A percentile compares a stretch with the other conserved stretches of the same genome.
These are phyloP conservation scores for Bufo gargarizans DNA, from an alignment of 2,113 vertebrate species.

Conservation along the genomic window DNA sequence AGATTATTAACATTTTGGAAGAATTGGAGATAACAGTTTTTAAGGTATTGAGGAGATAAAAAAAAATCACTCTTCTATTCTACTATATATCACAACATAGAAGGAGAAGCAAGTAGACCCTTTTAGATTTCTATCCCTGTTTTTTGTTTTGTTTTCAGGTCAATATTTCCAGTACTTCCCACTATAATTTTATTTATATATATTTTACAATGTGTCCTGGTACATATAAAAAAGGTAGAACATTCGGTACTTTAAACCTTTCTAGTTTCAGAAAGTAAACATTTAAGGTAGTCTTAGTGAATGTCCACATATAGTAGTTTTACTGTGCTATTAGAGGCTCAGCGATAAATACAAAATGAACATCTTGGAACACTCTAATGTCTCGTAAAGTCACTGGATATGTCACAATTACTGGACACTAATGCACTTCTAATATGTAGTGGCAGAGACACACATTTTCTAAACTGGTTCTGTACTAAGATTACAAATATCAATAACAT, in stretches of 20 bases:
- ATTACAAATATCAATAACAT: slow-evolving; percentile 43
- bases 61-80: neutral
- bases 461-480: neutral
- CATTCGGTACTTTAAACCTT: neutral
- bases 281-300: slow-evolving; percentile 12
- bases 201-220: slow-evolving; percentile 5
- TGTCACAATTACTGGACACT: slow-evolving; percentile 50
- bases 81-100: neutral
- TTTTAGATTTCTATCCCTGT: neutral
- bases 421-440: slow-evolving; percentile 42
- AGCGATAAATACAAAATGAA: slow-evolving; percentile 24
- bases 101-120: neutral
- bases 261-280: slow-evolving; percentile 2
- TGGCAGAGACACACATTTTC: slow-evolving; percentile 24
- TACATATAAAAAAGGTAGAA: neutral
- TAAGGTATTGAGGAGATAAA: neutral
- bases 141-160: neutral
- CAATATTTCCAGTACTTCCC: neutral
- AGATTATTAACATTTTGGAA: neutral
- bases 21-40: neutral
- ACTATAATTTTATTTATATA: slow-evolving; percentile 5
- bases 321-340: slow-evolving; percentile 32
- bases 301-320: slow-evolving; percentile 38
- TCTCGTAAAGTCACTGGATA: slow-evolving; percentile 41
- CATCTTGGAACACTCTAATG: slow-evolving; percentile 38